Evolutionary conservation across 2,888 invertebrate species (phyloP), one percentile per base, ranked within the genome.

Genomic region (Callinectes sapidus): DNA sequence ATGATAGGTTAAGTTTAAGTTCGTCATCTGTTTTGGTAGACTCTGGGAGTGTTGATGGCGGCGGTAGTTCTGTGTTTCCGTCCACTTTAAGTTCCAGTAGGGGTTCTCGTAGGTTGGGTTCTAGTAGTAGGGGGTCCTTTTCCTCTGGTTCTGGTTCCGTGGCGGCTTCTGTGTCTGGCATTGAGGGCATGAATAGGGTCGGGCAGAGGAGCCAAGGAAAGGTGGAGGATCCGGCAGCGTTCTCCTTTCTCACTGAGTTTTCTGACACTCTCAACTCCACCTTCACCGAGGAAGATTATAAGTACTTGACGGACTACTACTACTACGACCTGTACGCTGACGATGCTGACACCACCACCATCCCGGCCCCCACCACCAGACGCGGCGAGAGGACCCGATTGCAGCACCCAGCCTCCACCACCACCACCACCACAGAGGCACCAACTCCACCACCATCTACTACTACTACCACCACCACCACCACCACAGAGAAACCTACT

Each of bases 281-380:
- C 42, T 16, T 89, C 32, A 32, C 92, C 32, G 48, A 66, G 3
- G 89, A 86, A 2, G 89, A 89, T 48, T 89, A 89, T 32, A 89
- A 92, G 39, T 92, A 92, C 66, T 32, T 42, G n/a, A 39, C 48
- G 18, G 66, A 91, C 48, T 87, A 88, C 35, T 92, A 91, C 77
- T 87, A 89, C 81, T 81, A 89, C 61, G 92, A 92, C 48, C 42
- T 89, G 2, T 81, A 85, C 66, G 35, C 23, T 6, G 88, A 35
- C 2, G 81, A 35, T 35, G 5, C 13, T 35, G 81, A 35, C 35
- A 35, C 35, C 16, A 16, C 81, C 13, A 35, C 81, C 2, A 35
- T n/a, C 10, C 23, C 71, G 13, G n/a, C 71, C 6, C 23, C 71
- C 71, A 77, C 61, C 61, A 48, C 8, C 48, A 28, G 48, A 10